Percentiles rank a stretch among this genome's conserved stretches.
Conservation (phyloP, 2,888 invertebrate species). For the Julus scanicus region DNA sequence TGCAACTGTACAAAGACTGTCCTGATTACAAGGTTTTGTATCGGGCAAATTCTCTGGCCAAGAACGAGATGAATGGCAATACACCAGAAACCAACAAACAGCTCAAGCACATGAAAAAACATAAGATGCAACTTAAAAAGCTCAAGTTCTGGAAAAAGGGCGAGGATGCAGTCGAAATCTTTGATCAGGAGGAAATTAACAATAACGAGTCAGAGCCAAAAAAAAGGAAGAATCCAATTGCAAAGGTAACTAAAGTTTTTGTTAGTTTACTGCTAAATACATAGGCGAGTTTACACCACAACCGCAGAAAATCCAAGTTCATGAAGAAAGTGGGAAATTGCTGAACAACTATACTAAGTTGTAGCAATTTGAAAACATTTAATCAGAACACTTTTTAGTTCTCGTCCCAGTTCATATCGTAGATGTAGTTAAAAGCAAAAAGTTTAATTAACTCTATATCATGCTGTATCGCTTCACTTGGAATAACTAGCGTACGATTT, state of each 20-base stretch:
- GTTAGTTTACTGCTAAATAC: no score
- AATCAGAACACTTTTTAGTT: no score
- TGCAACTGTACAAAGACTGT: conserved; percentile 1
- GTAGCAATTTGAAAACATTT: no score
- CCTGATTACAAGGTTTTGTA: conserved; percentile 19
- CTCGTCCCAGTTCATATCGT: no score
- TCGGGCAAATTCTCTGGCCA: background rate
- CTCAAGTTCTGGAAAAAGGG: conserved; percentile 23
- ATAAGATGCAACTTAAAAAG: background rate
- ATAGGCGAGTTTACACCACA: no score
- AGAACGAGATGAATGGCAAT: background rate
- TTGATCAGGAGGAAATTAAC: background rate
- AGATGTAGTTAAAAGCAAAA: no score
- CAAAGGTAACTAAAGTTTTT: conserved; percentile 3
- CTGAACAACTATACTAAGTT: no score
- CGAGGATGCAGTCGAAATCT: background rate
- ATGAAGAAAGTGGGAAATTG: no score
- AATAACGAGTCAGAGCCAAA: background rate
- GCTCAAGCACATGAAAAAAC: background rate
- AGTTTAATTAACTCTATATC: no score
- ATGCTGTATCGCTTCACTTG: no score
- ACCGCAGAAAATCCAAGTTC: no score
- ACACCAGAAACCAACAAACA: background rate
- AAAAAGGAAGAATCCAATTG: background rate
- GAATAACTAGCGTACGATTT: no score